Conservation (phyloP, 2,113 vertebrate genomes). For the Cranoglanis bouderius region DNA sequence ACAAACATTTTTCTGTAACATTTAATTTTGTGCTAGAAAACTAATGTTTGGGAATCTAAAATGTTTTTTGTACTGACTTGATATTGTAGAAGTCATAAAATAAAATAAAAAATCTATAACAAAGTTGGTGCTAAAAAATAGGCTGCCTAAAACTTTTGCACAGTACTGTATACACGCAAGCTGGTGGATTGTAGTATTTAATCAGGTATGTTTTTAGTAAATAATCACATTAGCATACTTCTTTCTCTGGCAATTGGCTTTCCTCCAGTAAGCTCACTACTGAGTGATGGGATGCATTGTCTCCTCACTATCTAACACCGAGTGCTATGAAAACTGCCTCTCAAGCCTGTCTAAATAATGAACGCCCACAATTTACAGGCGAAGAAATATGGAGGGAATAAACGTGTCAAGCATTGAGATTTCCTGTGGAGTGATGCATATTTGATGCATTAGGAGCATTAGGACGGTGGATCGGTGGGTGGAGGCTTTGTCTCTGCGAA, state of each 20-base stretch:
- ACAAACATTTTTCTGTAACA: no score
- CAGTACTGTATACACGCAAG: no score
- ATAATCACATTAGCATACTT: not conserved
- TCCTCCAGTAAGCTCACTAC: slow-evolving; percentile 29
- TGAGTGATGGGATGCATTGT: slow-evolving; percentile 44
- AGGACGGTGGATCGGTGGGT: slow-evolving; percentile 6
- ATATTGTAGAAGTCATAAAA: no score
- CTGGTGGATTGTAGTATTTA: not conserved
- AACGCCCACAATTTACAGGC: slow-evolving; percentile 35
- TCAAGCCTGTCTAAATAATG: slow-evolving; percentile 33
- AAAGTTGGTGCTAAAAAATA: no score
- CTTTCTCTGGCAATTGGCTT: slow-evolving; percentile 11
- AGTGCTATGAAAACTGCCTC: slow-evolving; percentile 20
- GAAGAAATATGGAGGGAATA: slow-evolving; percentile 33
- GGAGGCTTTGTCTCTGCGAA: slow-evolving; percentile 29
- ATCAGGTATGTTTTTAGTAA: not conserved
- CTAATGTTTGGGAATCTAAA: no score
- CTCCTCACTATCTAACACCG: slow-evolving; percentile 11
- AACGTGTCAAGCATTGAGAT: slow-evolving; percentile 32
- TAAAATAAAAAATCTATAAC: no score
- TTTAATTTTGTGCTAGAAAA: no score
- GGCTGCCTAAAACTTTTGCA: no score
- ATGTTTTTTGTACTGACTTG: no score
- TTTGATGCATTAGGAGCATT: slow-evolving; percentile 49
- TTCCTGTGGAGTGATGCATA: slow-evolving; percentile 27